Base-by-base conservation (phyloP, 1,140 invertebrate species). In the Harpegnathos saltator region DNA sequence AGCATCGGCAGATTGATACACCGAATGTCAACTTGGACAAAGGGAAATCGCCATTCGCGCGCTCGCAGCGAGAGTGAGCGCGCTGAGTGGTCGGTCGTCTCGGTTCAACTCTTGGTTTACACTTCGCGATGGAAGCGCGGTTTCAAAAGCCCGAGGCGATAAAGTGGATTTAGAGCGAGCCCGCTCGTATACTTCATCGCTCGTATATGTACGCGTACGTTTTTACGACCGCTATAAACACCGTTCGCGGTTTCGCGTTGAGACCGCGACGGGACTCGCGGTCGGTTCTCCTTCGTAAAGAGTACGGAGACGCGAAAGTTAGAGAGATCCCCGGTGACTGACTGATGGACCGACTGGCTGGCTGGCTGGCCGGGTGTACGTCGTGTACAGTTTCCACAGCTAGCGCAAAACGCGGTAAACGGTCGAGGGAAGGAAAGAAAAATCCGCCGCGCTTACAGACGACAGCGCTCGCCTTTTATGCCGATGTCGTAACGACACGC, bases 211-310 rank as follows among this genome's bases (percentile, higher is more conserved):
- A 38, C 11, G 54, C 26, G 48, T 66, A 77, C 29, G 74, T 66
- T 77, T 77, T 66, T 77, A 77, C 33, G 50, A 22, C 15, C 11
- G 44, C 62, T 22, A 77, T 77, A 77, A 77, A 77, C 50, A 50
- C 11, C 48, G 74, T 50, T 1, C 62, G 74, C 19, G 62, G 61
- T 66, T 77, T 77, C 66, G 61, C 74, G 66, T 77, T 38, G 15
- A 66, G 58, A 77, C n/a, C n/a, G n/a, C 48, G 29, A 33, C 14
- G 48, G 26, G 24, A 77, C 63, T 65, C 54, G n/a, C n/a, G 2
- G 61, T 54, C 29, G 11, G 38, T 29, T 66, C 19, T 4, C 15
- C 33, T 77, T 12, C 19, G 15, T 29, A 24, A 77, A 29, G 19
- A 59, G 26, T 50, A 14, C 52, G 38, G 26, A 33, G 15, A 77